Evolutionary conservation across 2,797 vertebrate genomes (phyloP), one percentile per base, ranked within the genome.

Genomic region (Eulemur rubriventer): DNA sequence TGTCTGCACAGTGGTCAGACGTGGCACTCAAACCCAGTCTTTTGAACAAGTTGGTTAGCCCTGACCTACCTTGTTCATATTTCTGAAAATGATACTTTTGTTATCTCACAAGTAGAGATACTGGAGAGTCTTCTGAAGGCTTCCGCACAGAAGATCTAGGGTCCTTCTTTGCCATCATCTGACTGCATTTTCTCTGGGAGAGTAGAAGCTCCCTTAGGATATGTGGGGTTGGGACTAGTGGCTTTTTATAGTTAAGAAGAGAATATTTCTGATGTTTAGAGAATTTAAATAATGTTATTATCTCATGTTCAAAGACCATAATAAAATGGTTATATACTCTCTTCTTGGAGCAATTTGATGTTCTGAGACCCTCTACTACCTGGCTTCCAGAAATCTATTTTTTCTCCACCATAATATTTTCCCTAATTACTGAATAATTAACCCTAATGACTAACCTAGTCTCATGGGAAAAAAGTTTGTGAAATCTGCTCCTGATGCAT

Each of bases 401-500:
- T 57, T 26, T 13, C 24, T 57, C 48, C 52, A 85, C 46, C n/a
- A 43, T 8, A 41, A 28, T 86, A 52, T 87, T 96, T 92, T 80
- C 61, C 95, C 61, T 76, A 82, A 96, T 65, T 86, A 70, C 76
- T 48, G 43, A 96, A 93, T 92, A 93, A 97, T 95, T 94, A 97
- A 87, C 89, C 78, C 46, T 85, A 85, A 70, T 89, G 89, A 87
- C 83, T 94, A 80, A 96, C 41, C 33, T 75, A 67, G 61, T 80
- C 83, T 96, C 95, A 12, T 1, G 96, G 94, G 90, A 90, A 78
- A 84, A 73, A 89, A 50, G 30, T 80, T 92, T 97, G 81, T 79
- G 94, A 95, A 96, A 97, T 92, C 86, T 65, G 63, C 55, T 92
- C 65, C 76, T 43, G 70, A 93, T 81, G 91, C 79, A 86, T 33